Evolutionary conservation across 1,140 invertebrate genomes (phyloP), one percentile per base, ranked within the genome.

Genomic region (Battus philenor): DNA sequence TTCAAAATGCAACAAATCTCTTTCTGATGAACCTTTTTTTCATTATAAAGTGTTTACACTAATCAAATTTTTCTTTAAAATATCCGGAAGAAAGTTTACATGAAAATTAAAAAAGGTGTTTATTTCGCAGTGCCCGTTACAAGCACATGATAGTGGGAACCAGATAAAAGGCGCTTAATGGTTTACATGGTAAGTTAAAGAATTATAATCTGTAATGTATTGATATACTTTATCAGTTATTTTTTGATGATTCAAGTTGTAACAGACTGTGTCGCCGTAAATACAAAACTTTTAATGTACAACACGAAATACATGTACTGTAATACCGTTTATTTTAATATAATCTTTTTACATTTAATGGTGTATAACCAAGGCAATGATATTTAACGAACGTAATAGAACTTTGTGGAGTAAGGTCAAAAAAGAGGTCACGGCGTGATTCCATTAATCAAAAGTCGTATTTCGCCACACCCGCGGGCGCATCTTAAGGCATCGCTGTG

Each of bases 181-280:
- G 71, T 75, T 52, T 70, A 57, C 49, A 75, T 75, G 71, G 71
- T 75, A 22, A 75, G 30, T 31, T 32, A 15, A 26, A n/a, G n/a
- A n/a, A n/a, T n/a, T n/a, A n/a, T n/a, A n/a, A n/a, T n/a, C n/a
- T n/a, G n/a, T n/a, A n/a, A n/a, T n/a, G n/a, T n/a, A n/a, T n/a
- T n/a, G n/a, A n/a, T n/a, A n/a, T n/a, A n/a, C n/a, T n/a, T n/a
- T n/a, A n/a, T n/a, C n/a, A n/a, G n/a, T n/a, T n/a, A n/a, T n/a
- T n/a, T n/a, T n/a, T n/a, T n/a, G n/a, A n/a, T n/a, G n/a, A n/a
- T n/a, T n/a, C n/a, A n/a, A n/a, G n/a, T n/a, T n/a, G n/a, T n/a
- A n/a, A n/a, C n/a, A n/a, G n/a, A n/a, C n/a, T n/a, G n/a, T n/a
- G n/a, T n/a, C n/a, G n/a, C n/a, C n/a, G n/a, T n/a, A n/a, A n/a